Conservation (phyloP, 2,113 vertebrate species). For the Ciconia maguari region DNA sequence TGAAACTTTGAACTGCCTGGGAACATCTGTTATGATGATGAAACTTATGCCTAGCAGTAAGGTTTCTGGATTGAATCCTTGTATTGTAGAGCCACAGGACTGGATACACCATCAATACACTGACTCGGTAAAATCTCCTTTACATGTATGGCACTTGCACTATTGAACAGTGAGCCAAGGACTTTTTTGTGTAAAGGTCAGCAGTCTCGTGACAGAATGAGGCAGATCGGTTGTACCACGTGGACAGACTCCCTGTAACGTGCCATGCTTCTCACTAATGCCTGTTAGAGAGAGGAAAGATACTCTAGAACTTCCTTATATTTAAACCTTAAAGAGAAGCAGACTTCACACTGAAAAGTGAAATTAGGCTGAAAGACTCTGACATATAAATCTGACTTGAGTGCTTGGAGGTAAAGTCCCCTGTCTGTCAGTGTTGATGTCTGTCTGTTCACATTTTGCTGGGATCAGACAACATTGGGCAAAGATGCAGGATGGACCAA, state of each 20-base stretch:
- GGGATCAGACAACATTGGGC: no score
- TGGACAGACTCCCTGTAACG: background rate
- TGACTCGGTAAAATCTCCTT: background rate
- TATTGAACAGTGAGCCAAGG: background rate
- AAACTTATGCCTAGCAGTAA: background rate
- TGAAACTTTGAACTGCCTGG: background rate
- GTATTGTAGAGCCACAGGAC: background rate
- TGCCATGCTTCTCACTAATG: background rate
- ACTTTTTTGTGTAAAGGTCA: background rate
- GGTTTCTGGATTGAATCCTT: background rate
- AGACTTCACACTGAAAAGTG: background rate
- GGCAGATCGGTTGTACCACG: fast-evolving
- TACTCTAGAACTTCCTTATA: background rate
- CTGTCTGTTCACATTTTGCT: background rate
- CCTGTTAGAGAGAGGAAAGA: background rate
- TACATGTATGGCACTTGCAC: background rate
- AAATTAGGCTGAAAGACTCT: background rate
- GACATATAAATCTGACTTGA: background rate
- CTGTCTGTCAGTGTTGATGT: background rate
- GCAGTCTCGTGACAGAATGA: background rate
- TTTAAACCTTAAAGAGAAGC: background rate
- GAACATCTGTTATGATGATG: background rate
- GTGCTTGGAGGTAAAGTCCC: background rate
- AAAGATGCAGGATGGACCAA: background rate
- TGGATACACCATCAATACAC: background rate